Evolutionary conservation across 2,797 vertebrate species (phyloP).

Genomic region (Acropternis orthonyx): DNA sequence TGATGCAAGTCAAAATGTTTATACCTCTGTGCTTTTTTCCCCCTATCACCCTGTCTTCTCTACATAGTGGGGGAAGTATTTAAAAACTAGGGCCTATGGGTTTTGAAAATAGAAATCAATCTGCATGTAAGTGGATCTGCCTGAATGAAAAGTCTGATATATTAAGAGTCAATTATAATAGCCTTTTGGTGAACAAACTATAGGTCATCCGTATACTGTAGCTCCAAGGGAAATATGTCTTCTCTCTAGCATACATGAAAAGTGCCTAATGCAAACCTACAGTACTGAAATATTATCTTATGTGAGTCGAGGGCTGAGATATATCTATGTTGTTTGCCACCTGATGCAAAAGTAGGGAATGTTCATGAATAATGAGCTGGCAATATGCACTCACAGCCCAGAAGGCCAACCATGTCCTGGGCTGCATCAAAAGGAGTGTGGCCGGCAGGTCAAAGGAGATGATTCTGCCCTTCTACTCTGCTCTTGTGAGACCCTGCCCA

Average conservation of each 20-base stretch:
- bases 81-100: not conserved
- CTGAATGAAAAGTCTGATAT: constrained; percentile 45
- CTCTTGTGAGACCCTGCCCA: not conserved
- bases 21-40: not conserved
- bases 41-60: not conserved
- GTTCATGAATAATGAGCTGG: not conserved
- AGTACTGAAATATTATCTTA: not conserved
- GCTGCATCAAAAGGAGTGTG: not conserved
- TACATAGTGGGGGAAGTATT: not conserved
- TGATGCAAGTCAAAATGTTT: not conserved
- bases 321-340: not conserved
- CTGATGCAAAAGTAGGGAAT: not conserved
- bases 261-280: not conserved
- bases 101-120: constrained; percentile 22
- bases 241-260: not conserved
- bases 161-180: constrained; percentile 70
- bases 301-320: not conserved
- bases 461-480: not conserved
- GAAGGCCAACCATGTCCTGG: rapidly evolving
- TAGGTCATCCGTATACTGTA: not conserved
- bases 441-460: not conserved
- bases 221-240: not conserved
- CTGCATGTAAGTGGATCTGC: not conserved
- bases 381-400: rapidly evolving
- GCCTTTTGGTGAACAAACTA: not conserved